Base-by-base conservation (phyloP, 1,140 invertebrate species). In the Nilaparvata lugens region DNA sequence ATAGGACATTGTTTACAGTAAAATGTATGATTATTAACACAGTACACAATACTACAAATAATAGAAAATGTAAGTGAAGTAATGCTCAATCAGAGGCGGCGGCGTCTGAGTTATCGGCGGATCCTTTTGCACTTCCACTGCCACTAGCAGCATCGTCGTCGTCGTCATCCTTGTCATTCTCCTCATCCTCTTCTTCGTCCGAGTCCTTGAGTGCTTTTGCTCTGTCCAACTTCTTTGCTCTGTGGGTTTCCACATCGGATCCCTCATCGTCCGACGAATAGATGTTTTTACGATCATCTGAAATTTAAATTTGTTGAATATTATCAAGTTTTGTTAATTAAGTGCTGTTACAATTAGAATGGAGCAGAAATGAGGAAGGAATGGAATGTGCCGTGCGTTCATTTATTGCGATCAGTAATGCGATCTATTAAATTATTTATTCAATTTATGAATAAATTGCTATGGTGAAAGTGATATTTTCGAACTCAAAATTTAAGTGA, bases 191-290 rank as follows among this genome's bases (percentile, higher is more conserved):
- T 56, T 70, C 79, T 67, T 85, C 84, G 62, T 95, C 92, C 0
- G 92, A 93, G 72, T 93, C 91, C 64, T 83, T 82, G n/a, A 89
- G 76, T 28, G 83, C 82, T 74, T 91, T 91, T 2, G 87, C 83
- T 70, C 89, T 87, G 69, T 90, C 86, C 31, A 85, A 74, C 57
- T 88, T 83, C 60, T 89, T 86, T 14, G 82, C 81, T 64, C 86
- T 81, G 4, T 82, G 79, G 0, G 84, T 83, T 66, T 95, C 92
- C 67, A 93, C 84, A 67, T 94, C 91, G 0, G 91, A 93, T 5
- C 84, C 89, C 62, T 93, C 90, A 62, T 93, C 91, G 63, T 95
- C 93, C 0, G 91, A 93, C 0, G 92, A 94, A 76, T 96, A 96
- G 71, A 95, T 95, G 55, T 85, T 85, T 1, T 82, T 81, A 14